phyloP scores from a whole-genome alignment of 1,140 invertebrate species.

The Listronotus oregonensis region DNA sequence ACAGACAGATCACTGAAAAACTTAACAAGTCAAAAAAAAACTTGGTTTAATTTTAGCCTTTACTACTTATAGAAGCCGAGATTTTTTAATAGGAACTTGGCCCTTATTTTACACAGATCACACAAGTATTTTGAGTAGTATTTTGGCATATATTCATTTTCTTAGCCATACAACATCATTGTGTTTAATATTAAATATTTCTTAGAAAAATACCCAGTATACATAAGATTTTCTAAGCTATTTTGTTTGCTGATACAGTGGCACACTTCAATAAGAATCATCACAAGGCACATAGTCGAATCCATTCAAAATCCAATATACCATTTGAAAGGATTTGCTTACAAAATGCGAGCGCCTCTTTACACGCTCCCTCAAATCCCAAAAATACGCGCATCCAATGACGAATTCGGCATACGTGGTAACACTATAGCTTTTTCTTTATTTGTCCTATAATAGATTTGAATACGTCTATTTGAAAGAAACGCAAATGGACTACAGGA shows the following conservation, averaged over 20 bases:
- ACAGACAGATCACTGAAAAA: no score
- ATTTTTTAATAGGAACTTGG: no score
- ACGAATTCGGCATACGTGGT: slow-evolving; percentile 23
- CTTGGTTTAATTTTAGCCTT: no score
- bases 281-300: slow-evolving; percentile 25
- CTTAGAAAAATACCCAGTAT: neutral
- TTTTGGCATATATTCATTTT: no score
- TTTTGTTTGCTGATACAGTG: slow-evolving; percentile 19
- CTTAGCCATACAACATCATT: neutral
- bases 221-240: slow-evolving; percentile 1
- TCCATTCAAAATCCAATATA: slow-evolving; percentile 53
- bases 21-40: no score
- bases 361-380: slow-evolving; percentile 53
- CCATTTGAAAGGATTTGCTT: slow-evolving; percentile 54
- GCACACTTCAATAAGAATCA: slow-evolving; percentile 25
- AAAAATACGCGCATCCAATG: slow-evolving; percentile 46
- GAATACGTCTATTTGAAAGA: no score
- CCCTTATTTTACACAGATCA: no score
- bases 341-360: slow-evolving; percentile 50
- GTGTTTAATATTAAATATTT: neutral
- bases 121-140: no score
- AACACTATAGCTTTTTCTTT: slow-evolving; percentile 8
- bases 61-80: no score
- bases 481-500: no score
- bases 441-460: slow-evolving; percentile 6